These are phyloP conservation scores for Sylvia atricapilla DNA, from an alignment of 2,113 vertebrate species.

Conservation along the genomic window DNA sequence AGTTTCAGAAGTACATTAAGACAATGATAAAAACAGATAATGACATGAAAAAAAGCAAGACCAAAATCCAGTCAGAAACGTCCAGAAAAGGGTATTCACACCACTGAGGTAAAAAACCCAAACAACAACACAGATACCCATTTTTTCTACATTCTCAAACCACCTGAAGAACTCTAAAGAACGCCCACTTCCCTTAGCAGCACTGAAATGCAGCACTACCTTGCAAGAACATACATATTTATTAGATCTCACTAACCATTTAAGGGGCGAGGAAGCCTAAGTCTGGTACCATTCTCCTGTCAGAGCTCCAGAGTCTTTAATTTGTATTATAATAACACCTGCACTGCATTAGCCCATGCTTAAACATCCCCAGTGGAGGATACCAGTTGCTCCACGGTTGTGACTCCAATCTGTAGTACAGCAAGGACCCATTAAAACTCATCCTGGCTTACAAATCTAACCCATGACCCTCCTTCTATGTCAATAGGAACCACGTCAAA, in stretches of 20 bases:
- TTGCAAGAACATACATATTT: neutral
- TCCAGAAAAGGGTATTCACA: neutral
- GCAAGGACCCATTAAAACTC: neutral
- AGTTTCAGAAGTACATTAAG: constrained; percentile 2
- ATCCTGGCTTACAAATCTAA: neutral
- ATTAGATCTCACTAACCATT: neutral
- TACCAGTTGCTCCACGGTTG: neutral
- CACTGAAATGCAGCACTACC: neutral
- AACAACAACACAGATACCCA: neutral
- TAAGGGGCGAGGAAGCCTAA: neutral
- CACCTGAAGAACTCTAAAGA: neutral
- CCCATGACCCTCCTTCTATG: neutral
- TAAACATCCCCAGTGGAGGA: neutral
- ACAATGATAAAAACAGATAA: neutral
- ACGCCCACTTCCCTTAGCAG: neutral
- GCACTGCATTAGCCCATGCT: neutral
- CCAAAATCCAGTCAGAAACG: neutral
- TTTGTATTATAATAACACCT: neutral
- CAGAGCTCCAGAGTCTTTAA: neutral
- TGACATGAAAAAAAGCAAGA: neutral
- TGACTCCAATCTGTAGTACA: neutral
- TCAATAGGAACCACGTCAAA: neutral
- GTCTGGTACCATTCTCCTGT: neutral
- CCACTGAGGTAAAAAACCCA: neutral
- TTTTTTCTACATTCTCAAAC: neutral